A percentile compares a stretch with the other conserved stretches of the same genome.
Conservation (phyloP, 2,797 vertebrate species). For the Girardinus metallicus region DNA sequence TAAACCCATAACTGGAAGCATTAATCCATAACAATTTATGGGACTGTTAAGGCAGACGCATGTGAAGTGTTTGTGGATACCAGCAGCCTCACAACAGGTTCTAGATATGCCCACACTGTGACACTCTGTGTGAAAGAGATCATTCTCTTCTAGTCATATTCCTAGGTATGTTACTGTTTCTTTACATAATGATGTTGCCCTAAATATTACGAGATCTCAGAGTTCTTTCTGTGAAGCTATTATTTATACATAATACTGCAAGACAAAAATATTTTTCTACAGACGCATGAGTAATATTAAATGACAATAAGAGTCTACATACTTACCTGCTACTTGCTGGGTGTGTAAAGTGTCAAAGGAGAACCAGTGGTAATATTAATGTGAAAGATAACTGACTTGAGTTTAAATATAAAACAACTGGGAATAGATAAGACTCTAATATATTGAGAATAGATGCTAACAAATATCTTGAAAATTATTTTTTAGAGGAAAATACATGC, state of each 20-base stretch:
- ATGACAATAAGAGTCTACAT: conserved; percentile 20
- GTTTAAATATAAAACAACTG: background rate
- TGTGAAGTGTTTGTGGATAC: conserved; percentile 29
- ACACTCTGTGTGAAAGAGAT: conserved; percentile 55
- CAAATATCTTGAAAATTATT: background rate
- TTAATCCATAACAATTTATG: conserved; percentile 45
- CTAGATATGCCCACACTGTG: conserved; percentile 37
- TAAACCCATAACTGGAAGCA: conserved; percentile 28
- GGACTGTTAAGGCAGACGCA: conserved; percentile 24
- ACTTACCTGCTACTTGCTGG: conserved; percentile 13
- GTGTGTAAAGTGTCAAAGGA: background rate
- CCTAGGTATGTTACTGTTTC: conserved; percentile 52
- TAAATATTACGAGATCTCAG: conserved; percentile 59
- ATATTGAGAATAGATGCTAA: background rate
- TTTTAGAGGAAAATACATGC: background rate
- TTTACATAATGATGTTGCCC: conserved; percentile 67
- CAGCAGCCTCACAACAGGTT: conserved; percentile 24
- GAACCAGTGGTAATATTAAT: background rate
- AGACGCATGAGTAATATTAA: conserved; percentile 32
- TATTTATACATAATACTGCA: conserved; percentile 45
- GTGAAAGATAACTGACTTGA: conserved; percentile 7
- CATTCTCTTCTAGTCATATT: conserved; percentile 58
- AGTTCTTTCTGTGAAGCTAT: conserved; percentile 56
- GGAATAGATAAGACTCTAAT: background rate
- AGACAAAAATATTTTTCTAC: conserved; percentile 47